A percentile compares a stretch with the other conserved stretches of the same genome.
phyloP scores from a whole-genome alignment of 2,888 invertebrate genomes.

The Cryptophagus acutangulus region DNA sequence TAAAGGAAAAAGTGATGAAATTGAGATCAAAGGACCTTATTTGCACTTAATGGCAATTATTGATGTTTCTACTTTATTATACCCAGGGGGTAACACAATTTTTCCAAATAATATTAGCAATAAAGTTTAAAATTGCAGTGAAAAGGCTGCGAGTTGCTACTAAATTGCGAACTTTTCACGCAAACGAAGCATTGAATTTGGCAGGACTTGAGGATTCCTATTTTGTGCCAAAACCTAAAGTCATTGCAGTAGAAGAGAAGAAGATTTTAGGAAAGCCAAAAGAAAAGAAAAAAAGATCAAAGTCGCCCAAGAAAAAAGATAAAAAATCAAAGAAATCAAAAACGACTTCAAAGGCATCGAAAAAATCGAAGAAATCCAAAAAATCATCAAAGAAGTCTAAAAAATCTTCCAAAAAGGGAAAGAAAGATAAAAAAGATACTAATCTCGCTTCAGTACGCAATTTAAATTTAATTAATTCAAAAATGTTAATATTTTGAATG shows the following conservation, averaged over 20 bases:
- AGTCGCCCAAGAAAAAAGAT: too few relatives aligned
- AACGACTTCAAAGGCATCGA: slow-evolving; percentile 10
- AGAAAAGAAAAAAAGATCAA: slow-evolving; percentile 10
- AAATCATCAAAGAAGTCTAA: slow-evolving; percentile 14
- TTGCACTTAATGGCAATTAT: slow-evolving; percentile 43
- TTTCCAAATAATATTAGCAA: background rate
- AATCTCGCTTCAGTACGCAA: background rate
- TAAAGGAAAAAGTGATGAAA: slow-evolving; percentile 15
- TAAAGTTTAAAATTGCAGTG: slow-evolving; percentile 24
- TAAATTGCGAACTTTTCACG: slow-evolving; percentile 37
- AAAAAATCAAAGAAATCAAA: slow-evolving; percentile 12
- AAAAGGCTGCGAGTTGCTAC: slow-evolving; percentile 36
- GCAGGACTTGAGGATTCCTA: slow-evolving; percentile 39
- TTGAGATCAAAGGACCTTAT: slow-evolving; percentile 18
- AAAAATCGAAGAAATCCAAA: slow-evolving; percentile 16
- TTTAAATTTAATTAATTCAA: background rate
- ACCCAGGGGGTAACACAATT: slow-evolving; percentile 38
- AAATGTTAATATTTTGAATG: background rate
- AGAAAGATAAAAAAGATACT: slow-evolving; percentile 15
- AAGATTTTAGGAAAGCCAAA: slow-evolving; percentile 10
- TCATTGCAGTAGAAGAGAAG: slow-evolving; percentile 12
- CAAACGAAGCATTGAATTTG: slow-evolving; percentile 34
- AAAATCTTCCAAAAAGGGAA: slow-evolving; percentile 12
- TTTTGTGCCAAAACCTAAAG: slow-evolving; percentile 35
- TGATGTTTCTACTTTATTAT: slow-evolving; percentile 40